phyloP scores from a whole-genome alignment of 1,140 invertebrate genomes.

The Apocrypta bakeri region DNA sequence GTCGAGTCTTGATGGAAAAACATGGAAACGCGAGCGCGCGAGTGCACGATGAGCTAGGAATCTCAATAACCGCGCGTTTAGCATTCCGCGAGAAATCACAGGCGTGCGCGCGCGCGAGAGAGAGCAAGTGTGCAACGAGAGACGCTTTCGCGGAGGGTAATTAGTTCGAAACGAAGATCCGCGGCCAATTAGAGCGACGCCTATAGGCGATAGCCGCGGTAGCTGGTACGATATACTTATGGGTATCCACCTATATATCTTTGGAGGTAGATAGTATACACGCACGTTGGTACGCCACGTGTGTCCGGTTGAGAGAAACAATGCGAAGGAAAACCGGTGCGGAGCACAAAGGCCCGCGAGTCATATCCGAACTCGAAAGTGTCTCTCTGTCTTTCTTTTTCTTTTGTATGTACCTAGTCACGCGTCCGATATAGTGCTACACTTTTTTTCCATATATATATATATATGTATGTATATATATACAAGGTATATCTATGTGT shows the following conservation, averaged over 20 bases:
- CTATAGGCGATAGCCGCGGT: background rate
- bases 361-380: background rate
- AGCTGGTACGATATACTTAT: background rate
- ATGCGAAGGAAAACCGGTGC: background rate
- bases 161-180: slow-evolving; percentile 65
- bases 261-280: background rate
- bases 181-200: slow-evolving; percentile 63
- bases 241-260: too few species aligned
- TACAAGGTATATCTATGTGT: too few species aligned
- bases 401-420: background rate
- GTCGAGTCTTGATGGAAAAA: background rate
- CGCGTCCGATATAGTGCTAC: background rate
- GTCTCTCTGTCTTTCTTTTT: background rate
- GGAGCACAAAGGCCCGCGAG: background rate
- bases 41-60: too few species aligned
- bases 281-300: background rate
- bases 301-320: background rate
- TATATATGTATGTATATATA: background rate
- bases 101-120: background rate
- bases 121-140: slow-evolving; percentile 26
- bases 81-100: background rate
- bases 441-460: background rate
- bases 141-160: slow-evolving; percentile 52
- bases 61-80: background rate
- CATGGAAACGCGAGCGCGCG: background rate